A percentile compares a stretch with the other conserved stretches of the same genome.
These are phyloP conservation scores for Ornithoptera priamus DNA, from an alignment of 2,888 invertebrate species.

Conservation along the genomic window DNA sequence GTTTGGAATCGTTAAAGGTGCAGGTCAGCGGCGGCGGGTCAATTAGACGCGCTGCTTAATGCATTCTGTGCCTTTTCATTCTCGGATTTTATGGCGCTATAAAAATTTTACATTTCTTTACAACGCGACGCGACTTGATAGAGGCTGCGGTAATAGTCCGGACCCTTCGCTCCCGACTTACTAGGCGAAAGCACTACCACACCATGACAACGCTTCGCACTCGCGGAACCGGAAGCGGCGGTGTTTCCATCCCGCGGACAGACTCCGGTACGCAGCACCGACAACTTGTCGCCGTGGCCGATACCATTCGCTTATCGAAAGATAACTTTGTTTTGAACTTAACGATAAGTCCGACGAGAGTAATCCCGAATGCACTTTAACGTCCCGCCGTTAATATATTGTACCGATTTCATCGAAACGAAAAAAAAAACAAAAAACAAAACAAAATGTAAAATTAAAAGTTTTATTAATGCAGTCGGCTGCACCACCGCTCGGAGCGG, in stretches of 20 bases:
- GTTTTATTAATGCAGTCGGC: slow-evolving; percentile 56
- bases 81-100: slow-evolving; percentile 54
- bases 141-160: too few relatives aligned
- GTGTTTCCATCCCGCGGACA: too few relatives aligned
- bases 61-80: slow-evolving; percentile 44
- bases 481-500: slow-evolving; percentile 51
- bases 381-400: slow-evolving; percentile 10
- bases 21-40: slow-evolving; percentile 48
- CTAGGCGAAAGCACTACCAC: too few relatives aligned
- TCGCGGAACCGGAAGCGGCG: slow-evolving; percentile 28
- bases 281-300: background rate
- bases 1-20: slow-evolving; percentile 59
- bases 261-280: slow-evolving; percentile 33
- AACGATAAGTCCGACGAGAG: background rate
- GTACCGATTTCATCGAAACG: slow-evolving; percentile 9
- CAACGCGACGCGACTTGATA: background rate
- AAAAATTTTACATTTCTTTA: slow-evolving; percentile 51
- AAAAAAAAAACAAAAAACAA: slow-evolving; percentile 19
- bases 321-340: background rate
- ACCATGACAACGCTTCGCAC: too few relatives aligned
- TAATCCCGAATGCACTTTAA: slow-evolving; percentile 34
- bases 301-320: background rate
- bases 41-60: slow-evolving; percentile 58
- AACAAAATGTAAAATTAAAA: slow-evolving; percentile 6
- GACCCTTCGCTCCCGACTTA: too few relatives aligned